Conservation (phyloP, 1,140 invertebrate species). For the Mamestra configurata region DNA sequence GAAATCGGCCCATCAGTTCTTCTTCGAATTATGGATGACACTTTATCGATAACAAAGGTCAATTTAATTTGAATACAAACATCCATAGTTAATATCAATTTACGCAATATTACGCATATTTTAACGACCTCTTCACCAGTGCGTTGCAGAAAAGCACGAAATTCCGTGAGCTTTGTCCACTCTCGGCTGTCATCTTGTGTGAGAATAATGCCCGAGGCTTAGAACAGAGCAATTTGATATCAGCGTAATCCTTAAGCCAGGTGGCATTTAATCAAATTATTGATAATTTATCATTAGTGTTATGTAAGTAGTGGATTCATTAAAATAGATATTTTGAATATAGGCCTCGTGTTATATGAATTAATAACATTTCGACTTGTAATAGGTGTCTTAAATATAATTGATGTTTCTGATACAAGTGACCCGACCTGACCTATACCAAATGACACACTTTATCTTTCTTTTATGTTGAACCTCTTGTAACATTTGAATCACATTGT, state of each 20-base stretch:
- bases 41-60: slow-evolving; percentile 51
- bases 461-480: not conserved
- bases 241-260: not conserved
- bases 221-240: slow-evolving; percentile 11
- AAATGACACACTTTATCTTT: not conserved
- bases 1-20: slow-evolving; percentile 27
- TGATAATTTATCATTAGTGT: not conserved
- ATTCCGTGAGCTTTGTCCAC: not conserved
- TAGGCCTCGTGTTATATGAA: not conserved
- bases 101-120: slow-evolving; percentile 21
- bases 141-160: not conserved
- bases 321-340: not conserved
- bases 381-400: not conserved
- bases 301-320: slow-evolving; percentile 3
- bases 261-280: slow-evolving; percentile 21
- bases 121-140: not conserved
- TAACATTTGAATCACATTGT: not conserved
- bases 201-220: slow-evolving; percentile 7
- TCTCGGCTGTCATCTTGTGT: not conserved
- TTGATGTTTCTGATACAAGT: not conserved
- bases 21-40: not conserved
- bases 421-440: not conserved
- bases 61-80: slow-evolving; percentile 49
- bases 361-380: not conserved
- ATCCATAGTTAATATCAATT: not conserved